Evolutionary conservation across 2,797 vertebrate genomes (phyloP), one percentile per base, ranked within the genome.

Genomic region (Acrossocheilus fasciatus): DNA sequence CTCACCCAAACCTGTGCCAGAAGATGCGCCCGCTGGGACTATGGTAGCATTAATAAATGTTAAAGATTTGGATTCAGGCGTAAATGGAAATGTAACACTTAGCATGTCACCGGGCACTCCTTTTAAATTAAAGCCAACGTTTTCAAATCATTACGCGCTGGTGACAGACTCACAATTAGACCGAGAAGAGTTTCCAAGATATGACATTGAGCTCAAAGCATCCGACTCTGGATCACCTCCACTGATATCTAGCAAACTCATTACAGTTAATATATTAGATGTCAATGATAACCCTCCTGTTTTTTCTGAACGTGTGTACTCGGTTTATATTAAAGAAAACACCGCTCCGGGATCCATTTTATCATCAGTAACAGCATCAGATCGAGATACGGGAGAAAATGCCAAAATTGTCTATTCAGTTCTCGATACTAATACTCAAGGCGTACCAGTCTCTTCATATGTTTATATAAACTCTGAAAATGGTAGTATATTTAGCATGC

Each of bases 21-120:
- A 97, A 88, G 94, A 94, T 69, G 95, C 94, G 41, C 89, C 93
- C 15, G 89, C 82, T 0, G 95, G 92, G 74, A 96, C 96, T 0
- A 95, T 96, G 0, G 93, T 96, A 82, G 96, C 96, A 54, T 89
- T 97, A 50, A 95, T 97, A 87, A 95, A 92, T 0, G 91, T 95
- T 23, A 93, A 94, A 64, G 96, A 97, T 88, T 88, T 93, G 88
- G 96, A 97, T 87, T 95, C 94, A 0, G 96, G 96, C 10, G 89
- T 87, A 75, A 96, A 96, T 0, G 96, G 96, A 17, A 91, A 94
- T 68, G 94, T 97, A 75, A 93, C 70, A 34, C 89, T 96, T 54
- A 84, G 79, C 11, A 92, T 97, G 64, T 90, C 93, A 78, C 90
- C 91, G 0, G 34, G 87, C 0, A 86, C 93, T 43, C 95, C 95